Conservation (phyloP, 2,113 vertebrate genomes). For the Polypterus senegalus region DNA sequence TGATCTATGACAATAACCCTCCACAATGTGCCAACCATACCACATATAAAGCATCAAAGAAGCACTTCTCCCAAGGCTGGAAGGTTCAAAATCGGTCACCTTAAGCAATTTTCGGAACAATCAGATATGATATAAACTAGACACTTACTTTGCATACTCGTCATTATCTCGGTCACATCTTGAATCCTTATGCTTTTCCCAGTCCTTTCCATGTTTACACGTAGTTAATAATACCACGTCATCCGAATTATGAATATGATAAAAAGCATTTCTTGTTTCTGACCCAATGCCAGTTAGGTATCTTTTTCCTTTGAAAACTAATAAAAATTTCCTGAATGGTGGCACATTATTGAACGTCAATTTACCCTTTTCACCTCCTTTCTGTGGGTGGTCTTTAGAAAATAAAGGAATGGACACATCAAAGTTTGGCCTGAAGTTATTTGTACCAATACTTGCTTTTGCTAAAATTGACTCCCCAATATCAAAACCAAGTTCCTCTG, state of each 20-base stretch:
- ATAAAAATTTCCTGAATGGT: slow-evolving; percentile 51
- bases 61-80: background rate
- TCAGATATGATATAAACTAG: background rate
- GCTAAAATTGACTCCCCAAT: slow-evolving; percentile 60
- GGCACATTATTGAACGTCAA: slow-evolving; percentile 38
- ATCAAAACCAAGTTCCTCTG: slow-evolving; percentile 60
- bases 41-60: background rate
- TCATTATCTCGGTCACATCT: slow-evolving; percentile 52
- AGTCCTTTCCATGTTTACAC: slow-evolving; percentile 64
- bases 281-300: slow-evolving; percentile 64
- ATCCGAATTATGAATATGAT: slow-evolving; percentile 59
- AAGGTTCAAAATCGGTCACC: background rate
- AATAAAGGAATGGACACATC: slow-evolving; percentile 62
- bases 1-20: too few relatives aligned
- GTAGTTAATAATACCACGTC: slow-evolving; percentile 61
- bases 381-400: slow-evolving; percentile 57
- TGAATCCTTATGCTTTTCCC: slow-evolving; percentile 60
- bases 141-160: slow-evolving; percentile 62
- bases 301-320: slow-evolving; percentile 64
- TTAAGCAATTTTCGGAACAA: background rate
- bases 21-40: too few relatives aligned
- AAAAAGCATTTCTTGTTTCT: slow-evolving; percentile 60
- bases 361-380: slow-evolving; percentile 40
- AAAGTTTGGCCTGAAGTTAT: slow-evolving; percentile 54
- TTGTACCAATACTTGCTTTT: slow-evolving; percentile 52